Percentiles rank a stretch among this genome's conserved stretches.
Evolutionary conservation across 2,888 invertebrate species (phyloP).

Genomic region (Standfussiana lucernea): DNA sequence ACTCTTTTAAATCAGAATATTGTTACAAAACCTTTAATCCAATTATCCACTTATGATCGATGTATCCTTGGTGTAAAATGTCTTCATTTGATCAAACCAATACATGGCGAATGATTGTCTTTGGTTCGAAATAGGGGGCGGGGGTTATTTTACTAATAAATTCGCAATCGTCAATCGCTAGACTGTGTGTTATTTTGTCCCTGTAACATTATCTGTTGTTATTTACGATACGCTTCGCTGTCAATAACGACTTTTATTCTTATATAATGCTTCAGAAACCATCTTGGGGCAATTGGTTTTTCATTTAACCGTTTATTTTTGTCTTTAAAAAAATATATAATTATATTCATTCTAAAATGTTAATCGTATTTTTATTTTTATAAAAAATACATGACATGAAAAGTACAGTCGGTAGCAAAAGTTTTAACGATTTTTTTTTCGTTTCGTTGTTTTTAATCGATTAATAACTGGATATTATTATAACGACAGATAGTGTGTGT

Average conservation of each 20-base stretch:
- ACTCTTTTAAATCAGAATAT: not conserved
- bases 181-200: constrained; percentile 84
- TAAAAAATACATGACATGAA: not conserved
- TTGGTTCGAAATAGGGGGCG: not conserved
- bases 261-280: constrained; percentile 50
- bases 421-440: not conserved
- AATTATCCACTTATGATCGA: not conserved
- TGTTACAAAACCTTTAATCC: not conserved
- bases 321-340: not conserved
- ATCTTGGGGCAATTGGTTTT: constrained; percentile 64
- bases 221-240: constrained; percentile 62
- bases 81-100: not conserved
- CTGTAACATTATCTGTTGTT: constrained; percentile 79
- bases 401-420: constrained; percentile 17
- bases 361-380: not conserved
- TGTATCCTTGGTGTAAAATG: not conserved
- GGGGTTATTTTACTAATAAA: not conserved
- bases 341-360: not conserved
- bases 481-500: constrained; percentile 74
- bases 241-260: constrained; percentile 51
- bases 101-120: not conserved
- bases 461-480: constrained; percentile 1
- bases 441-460: not conserved
- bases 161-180: constrained; percentile 59
- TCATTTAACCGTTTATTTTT: constrained; percentile 25